phyloP scores from a whole-genome alignment of 2,113 vertebrate genomes.

The Thamnaconus septentrionalis region DNA sequence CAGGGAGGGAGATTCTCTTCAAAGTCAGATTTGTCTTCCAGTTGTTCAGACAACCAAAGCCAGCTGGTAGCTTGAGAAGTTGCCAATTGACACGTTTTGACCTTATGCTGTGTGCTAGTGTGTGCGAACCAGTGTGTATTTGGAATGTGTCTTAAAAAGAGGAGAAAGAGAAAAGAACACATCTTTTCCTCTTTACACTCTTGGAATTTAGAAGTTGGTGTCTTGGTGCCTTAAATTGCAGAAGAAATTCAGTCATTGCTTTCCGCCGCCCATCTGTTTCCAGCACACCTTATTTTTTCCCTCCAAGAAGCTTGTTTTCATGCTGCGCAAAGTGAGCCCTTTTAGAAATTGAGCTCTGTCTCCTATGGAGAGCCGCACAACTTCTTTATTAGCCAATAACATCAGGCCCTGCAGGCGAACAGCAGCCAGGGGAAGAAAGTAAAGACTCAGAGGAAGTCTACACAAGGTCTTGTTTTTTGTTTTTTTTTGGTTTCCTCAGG shows the following conservation, averaged over 20 bases:
- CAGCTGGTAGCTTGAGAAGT: too few relatives aligned
- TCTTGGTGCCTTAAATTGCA: too few relatives aligned
- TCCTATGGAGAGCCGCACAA: conserved; percentile 19
- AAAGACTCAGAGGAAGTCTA: conserved; percentile 17
- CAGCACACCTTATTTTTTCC: neutral
- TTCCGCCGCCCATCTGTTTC: too few relatives aligned
- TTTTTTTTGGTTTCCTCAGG: conserved; percentile 6
- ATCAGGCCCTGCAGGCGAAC: conserved; percentile 47
- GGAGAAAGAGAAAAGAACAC: too few relatives aligned
- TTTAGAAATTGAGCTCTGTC: conserved; percentile 34
- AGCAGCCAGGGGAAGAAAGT: conserved; percentile 25
- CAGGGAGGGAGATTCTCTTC: too few relatives aligned
- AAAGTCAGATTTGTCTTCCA: too few relatives aligned
- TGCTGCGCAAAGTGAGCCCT: conserved; percentile 5
- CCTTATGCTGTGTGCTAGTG: too few relatives aligned
- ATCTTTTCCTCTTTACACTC: too few relatives aligned
- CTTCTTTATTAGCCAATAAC: conserved; percentile 49
- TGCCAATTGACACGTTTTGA: too few relatives aligned
- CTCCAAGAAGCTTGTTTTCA: conserved; percentile 15
- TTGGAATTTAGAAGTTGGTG: too few relatives aligned
- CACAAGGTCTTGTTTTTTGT: conserved; percentile 24
- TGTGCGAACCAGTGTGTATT: neutral
- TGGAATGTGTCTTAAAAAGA: neutral
- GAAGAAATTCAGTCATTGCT: too few relatives aligned
- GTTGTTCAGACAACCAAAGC: too few relatives aligned